These are phyloP conservation scores for Dasyprocta punctata DNA, from an alignment of 2,113 vertebrate genomes.

Conservation along the genomic window DNA sequence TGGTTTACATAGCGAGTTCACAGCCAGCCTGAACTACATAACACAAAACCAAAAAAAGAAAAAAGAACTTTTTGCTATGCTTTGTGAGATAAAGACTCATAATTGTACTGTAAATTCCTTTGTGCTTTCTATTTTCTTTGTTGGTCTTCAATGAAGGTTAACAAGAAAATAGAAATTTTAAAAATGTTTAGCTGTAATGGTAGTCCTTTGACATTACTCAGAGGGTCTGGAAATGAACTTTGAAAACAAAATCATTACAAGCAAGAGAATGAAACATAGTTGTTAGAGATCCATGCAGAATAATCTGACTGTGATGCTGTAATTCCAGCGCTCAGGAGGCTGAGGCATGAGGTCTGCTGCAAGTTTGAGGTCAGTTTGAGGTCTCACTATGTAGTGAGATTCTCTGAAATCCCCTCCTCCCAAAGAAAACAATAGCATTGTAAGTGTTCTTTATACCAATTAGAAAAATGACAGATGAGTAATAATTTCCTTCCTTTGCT, in stretches of 20 bases:
- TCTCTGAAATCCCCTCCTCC: not conserved
- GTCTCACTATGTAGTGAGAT: not conserved
- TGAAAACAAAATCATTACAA: slow-evolving; percentile 1
- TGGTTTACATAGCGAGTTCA: not conserved
- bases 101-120: slow-evolving; percentile 20
- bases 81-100: not conserved
- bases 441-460: not conserved
- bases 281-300: not conserved
- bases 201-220: slow-evolving; percentile 27
- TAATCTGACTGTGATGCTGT: not conserved
- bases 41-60: not conserved
- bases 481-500: not conserved
- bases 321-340: not conserved
- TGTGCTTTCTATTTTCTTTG: slow-evolving; percentile 11
- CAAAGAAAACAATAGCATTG: not conserved
- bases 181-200: not conserved
- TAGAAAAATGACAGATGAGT: slow-evolving; percentile 20
- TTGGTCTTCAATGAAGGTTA: slow-evolving; percentile 3
- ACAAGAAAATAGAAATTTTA: slow-evolving; percentile 22
- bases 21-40: not conserved
- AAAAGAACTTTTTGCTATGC: not conserved
- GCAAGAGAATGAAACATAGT: not conserved
- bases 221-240: slow-evolving; percentile 12
- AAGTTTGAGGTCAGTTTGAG: not conserved
- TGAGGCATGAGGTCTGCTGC: not conserved